These are phyloP conservation scores for Megamerina dolium DNA, from an alignment of 2,888 invertebrate genomes.

Conservation along the genomic window DNA sequence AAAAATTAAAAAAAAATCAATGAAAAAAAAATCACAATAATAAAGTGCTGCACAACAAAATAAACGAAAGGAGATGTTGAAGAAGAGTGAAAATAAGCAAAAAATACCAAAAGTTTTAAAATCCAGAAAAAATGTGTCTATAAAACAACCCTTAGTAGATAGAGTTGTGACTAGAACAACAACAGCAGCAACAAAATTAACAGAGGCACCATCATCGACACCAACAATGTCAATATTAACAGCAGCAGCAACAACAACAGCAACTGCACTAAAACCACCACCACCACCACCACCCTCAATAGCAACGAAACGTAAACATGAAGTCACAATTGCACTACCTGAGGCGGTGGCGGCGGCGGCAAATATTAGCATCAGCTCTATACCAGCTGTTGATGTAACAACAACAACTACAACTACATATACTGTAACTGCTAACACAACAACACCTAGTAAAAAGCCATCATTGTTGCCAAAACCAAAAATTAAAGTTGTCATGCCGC, in stretches of 20 bases:
- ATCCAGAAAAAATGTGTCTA: too few species aligned
- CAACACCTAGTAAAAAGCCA: slow-evolving; percentile 31
- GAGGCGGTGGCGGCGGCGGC: background rate
- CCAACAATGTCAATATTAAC: background rate
- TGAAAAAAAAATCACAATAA: too few species aligned
- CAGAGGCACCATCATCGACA: slow-evolving; percentile 9
- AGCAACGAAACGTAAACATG: background rate
- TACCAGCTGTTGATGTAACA: background rate
- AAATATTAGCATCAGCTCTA: slow-evolving; percentile 1
- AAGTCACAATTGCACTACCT: background rate
- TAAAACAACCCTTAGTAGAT: too few species aligned
- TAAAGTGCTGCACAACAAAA: too few species aligned
- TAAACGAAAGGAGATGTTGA: too few species aligned
- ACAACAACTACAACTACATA: slow-evolving; percentile 1
- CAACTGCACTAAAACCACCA: background rate
- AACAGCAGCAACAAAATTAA: slow-evolving; percentile 7
- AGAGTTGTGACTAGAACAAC: background rate
- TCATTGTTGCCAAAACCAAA: slow-evolving; percentile 48
- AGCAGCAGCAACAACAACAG: background rate
- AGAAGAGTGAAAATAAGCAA: too few species aligned
- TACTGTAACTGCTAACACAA: slow-evolving; percentile 13
- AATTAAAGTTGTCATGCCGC: slow-evolving; percentile 42
- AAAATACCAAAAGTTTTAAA: too few species aligned
- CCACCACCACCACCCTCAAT: background rate
- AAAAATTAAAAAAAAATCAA: too few species aligned